Evolutionary conservation across 1,140 invertebrate genomes (phyloP), one percentile per base, ranked within the genome.

Genomic region (Pentalonia nigronervosa): DNA sequence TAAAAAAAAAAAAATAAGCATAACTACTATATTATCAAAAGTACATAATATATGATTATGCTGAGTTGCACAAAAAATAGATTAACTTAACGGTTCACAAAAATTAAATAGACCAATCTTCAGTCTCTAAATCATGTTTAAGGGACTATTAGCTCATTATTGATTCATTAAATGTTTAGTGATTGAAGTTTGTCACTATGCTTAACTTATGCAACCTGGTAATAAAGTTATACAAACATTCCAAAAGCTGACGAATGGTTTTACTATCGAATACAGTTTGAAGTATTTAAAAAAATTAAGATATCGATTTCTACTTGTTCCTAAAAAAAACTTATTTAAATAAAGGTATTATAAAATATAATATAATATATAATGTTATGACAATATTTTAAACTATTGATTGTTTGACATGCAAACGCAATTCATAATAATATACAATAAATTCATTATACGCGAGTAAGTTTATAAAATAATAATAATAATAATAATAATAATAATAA

Each of bases 321-420:
- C 11, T 67, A 30, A n/a, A n/a, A 41, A 67, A 67, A 67, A 67
- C 60, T 67, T 67, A n/a, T n/a, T 67, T 14, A 76, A 76, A 76
- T 76, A n/a, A n/a, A 17, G n/a, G 25, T 76, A 45, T 84, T 84
- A 84, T 45, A 84, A 41, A 36, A 23, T 84, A 84, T 84, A 41
- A 41, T 41, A 41, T 41, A 41, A 4, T 41, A 86, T 47, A 86
- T 47, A 47, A 47, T 86, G 25, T 25, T 45, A 41, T 30, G 84
- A 89, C 3, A 3, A 36, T 53, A 34, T 20, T 41, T 45, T 86
- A 86, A 25, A 88, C n/a, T 25, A 41, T 45, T 90, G 89, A 90
- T 90, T 90, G 89, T 90, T 45, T 45, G 30, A 90, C 89, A 36
- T 47, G 53, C 53, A 90, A 90, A 90, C 89, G 53, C 89, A 67